Conservation (phyloP, 2,113 vertebrate species). For the Gasterosteus nipponicus region DNA sequence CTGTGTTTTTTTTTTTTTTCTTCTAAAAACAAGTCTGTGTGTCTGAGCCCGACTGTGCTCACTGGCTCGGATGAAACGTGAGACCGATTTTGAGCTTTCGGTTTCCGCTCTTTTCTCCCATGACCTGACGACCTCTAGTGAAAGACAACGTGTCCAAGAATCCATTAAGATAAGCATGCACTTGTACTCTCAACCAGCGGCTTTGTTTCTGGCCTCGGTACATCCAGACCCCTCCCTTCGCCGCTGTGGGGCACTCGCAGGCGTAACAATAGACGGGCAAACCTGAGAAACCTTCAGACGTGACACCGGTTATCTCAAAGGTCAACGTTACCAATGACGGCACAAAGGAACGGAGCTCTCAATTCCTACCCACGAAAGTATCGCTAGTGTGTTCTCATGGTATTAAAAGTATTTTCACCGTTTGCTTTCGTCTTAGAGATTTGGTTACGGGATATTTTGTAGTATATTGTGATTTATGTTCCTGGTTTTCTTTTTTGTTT, state of each 20-base stretch:
- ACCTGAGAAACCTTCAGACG: conserved; percentile 55
- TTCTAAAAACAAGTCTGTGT: conserved; percentile 13
- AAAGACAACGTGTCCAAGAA: conserved; percentile 66
- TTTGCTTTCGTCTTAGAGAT: conserved; percentile 13
- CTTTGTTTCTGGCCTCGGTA: conserved; percentile 55
- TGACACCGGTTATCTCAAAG: conserved; percentile 71
- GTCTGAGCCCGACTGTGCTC: conserved; percentile 26
- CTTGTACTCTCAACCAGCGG: conserved; percentile 20
- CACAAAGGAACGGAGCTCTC: conserved; percentile 39
- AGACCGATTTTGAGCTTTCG: conserved; percentile 39
- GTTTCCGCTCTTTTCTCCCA: conserved; percentile 65
- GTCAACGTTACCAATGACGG: conserved; percentile 55
- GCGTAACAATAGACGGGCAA: conserved; percentile 51
- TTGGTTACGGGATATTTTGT: neutral
- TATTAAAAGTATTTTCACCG: conserved; percentile 10
- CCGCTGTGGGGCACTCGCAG: conserved; percentile 17
- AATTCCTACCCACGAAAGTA: conserved; percentile 24
- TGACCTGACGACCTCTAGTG: conserved; percentile 67
- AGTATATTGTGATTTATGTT: neutral
- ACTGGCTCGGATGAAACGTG: neutral
- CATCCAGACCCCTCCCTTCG: conserved; percentile 16
- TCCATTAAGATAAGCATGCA: conserved; percentile 69
- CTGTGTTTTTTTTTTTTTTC: conserved; percentile 1
- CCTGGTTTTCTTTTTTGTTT: neutral
- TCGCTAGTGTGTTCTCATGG: conserved; percentile 1